phyloP scores from a whole-genome alignment of 2,797 vertebrate species.

The Halcyon leucocephala region DNA sequence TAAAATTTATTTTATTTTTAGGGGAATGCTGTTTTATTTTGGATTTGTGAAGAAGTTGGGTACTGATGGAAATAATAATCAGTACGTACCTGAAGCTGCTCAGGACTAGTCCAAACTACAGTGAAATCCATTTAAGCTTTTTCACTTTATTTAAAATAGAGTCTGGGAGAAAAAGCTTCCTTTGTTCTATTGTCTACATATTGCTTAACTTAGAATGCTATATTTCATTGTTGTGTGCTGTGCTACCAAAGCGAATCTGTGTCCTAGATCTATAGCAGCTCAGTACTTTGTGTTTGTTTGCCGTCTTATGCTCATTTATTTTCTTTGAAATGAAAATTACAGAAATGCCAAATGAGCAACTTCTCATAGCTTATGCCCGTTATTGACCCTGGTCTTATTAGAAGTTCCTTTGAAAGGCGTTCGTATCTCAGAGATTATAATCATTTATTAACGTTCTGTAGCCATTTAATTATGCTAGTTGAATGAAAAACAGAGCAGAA shows the following conservation, averaged over 20 bases:
- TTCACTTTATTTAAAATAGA: not conserved
- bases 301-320: not conserved
- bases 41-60: not conserved
- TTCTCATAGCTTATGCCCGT: not conserved
- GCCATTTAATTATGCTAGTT: not conserved
- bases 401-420: not conserved
- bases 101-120: not conserved
- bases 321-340: constrained; percentile 57
- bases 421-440: not conserved
- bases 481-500: not conserved
- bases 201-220: not conserved
- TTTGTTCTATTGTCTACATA: not conserved
- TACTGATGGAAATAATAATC: not conserved
- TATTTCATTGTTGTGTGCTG: not conserved
- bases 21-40: not conserved
- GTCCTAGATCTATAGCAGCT: not conserved
- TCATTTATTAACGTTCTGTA: not conserved
- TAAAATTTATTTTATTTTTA: not conserved
- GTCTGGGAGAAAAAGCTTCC: not conserved
- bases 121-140: not conserved
- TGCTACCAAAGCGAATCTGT: not conserved
- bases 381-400: not conserved
- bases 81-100: not conserved
- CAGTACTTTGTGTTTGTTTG: not conserved
- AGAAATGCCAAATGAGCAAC: not conserved